Evolutionary conservation across 2,797 vertebrate species (phyloP).

Genomic region (Eleutherodactylus coqui): DNA sequence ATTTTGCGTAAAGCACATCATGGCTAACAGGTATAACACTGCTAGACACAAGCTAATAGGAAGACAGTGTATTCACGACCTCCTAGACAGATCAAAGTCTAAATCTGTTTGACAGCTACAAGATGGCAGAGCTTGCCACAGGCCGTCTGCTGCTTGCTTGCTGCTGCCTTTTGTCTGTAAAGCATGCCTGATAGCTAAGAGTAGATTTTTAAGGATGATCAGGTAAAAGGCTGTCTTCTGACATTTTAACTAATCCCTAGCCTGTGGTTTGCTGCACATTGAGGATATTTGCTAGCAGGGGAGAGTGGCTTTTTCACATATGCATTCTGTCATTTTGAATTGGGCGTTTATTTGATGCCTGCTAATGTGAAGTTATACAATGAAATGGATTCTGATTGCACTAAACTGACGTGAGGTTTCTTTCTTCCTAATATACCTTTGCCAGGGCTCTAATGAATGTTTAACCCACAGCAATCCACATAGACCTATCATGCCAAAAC

Average conservation of each 20-base stretch:
- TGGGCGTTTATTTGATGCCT: constrained; percentile 76
- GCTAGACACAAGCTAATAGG: constrained; percentile 69
- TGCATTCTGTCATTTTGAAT: constrained; percentile 92
- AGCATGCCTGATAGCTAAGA: constrained; percentile 87
- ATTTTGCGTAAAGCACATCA: constrained; percentile 72
- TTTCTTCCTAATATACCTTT: constrained; percentile 69
- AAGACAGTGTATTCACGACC: constrained; percentile 72
- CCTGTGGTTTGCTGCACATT: constrained; percentile 88
- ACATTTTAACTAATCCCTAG: constrained; percentile 97
- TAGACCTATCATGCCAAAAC: constrained; percentile 59
- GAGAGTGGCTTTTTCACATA: constrained; percentile 98
- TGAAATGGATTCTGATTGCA: constrained; percentile 87
- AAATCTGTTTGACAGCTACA: constrained; percentile 92
- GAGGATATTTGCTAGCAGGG: constrained; percentile 91
- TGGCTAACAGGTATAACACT: constrained; percentile 74
- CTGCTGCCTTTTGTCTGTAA: constrained; percentile 77
- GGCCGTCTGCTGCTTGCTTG: constrained; percentile 77
- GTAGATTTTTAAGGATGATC: constrained; percentile 93
- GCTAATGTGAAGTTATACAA: constrained; percentile 75
- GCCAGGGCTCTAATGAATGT: constrained; percentile 72
- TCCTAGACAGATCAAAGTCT: constrained; percentile 81
- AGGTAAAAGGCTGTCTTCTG: constrained; percentile 92
- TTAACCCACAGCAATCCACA: constrained; percentile 69
- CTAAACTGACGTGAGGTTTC: constrained; percentile 83
- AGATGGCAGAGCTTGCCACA: constrained; percentile 86